Base-by-base conservation (phyloP, 1,140 invertebrate species). In the Saccostrea echinata region DNA sequence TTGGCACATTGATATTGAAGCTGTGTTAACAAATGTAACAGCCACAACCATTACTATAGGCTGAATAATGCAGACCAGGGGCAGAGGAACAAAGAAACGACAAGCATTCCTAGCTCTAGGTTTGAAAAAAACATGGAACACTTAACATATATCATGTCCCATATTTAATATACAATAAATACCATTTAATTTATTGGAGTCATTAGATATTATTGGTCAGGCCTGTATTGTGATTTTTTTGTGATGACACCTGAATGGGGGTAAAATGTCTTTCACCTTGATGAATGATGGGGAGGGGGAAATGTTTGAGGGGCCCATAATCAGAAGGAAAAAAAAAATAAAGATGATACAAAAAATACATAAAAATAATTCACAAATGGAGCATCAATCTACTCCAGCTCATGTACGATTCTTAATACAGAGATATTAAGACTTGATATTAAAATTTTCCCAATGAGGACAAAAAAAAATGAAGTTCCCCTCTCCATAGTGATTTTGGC, bases 1-100 rank as follows among this genome's bases (percentile, higher is more conserved):
- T 71, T 71, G 68, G 68, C 68, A 71, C 68, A 71, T 71, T 30
- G 13, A 71, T 71, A 71, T 71, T 71, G 68, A 71, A 71, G 68
- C 68, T 71, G 68, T 71, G 24, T 24, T 33, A 71, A 71, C 68
- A 71, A 71, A 71, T 71, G 68, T 24, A 71, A 71, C 68, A 71
- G 68, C 68, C 30, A 71, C 68, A 71, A 71, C 68, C 68, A 71
- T 30, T 27, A 71, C 68, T 71, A 33, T 13, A 71, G 12, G 30
- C 68, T 71, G 68, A 71, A 71, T 71, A 71, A 71, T 71, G 68
- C 68, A 71, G 68, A 12, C 68, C 68, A 71, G 27, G 57, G 68
- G 27, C 68, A 71, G 30, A 71, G 68, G 24, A 18, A 57, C 16
- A 43, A 71, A 27, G 68, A 71, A 8, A 71, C n/a, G 30, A 71